phyloP scores from a whole-genome alignment of 2,113 vertebrate genomes.

The Loxodonta africana region DNA sequence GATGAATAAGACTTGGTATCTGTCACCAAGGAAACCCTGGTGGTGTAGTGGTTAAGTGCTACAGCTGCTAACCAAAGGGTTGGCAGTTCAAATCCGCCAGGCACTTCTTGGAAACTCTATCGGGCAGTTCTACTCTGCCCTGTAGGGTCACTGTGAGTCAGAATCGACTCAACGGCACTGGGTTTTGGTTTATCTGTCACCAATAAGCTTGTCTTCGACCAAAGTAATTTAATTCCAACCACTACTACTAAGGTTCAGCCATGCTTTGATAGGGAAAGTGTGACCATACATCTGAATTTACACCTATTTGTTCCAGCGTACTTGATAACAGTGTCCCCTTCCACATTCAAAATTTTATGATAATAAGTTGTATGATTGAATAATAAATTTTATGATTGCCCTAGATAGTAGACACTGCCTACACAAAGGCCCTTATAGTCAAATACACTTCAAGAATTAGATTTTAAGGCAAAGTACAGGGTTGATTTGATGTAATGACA shows the following conservation, averaged over 20 bases:
- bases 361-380: not conserved
- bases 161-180: no score
- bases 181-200: no score
- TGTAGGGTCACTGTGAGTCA: no score
- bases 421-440: not conserved
- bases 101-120: no score
- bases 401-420: not conserved
- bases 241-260: not conserved
- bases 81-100: no score
- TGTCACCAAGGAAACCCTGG: no score
- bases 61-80: no score
- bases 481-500: slow-evolving; percentile 1
- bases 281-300: not conserved
- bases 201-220: not conserved
- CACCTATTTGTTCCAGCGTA: not conserved
- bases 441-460: not conserved
- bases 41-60: no score
- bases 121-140: no score
- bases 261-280: not conserved
- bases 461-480: not conserved
- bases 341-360: not conserved
- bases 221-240: not conserved
- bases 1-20: not conserved
- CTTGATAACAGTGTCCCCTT: not conserved
- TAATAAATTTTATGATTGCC: not conserved